Evolutionary conservation across 1,140 invertebrate species (phyloP), one percentile per base, ranked within the genome.

Genomic region (Hylyphantes graminicola): DNA sequence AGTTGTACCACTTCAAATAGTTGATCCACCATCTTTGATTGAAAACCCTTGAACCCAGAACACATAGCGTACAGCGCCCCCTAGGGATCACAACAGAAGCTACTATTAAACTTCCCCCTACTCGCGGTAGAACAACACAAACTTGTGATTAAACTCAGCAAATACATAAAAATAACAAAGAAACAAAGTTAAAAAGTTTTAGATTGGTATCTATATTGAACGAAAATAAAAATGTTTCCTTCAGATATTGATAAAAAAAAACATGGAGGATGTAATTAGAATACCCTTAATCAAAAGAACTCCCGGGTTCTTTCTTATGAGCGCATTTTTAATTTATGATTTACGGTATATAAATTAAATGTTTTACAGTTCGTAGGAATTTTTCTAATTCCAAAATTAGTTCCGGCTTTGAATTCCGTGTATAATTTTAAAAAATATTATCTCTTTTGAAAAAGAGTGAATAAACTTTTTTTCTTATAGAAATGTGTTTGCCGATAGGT

Each of bases 1-100:
- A 78, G 76, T 67, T 67, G 61, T 78, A 65, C 76, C 55, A 78
- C 67, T 78, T 78, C 59, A 78, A 78, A 78, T 19, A 78, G n/a
- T 35, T 13, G 51, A 50, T 57, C 76, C 50, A 64, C 76, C 76
- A 78, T 78, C 59, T 78, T 78, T 78, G 76, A 78, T 78, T 78
- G 76, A 78, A 78, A 78, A 78, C 76, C 48, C 51, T 54, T 51
- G 50, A 78, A 48, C 12, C 76, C 61, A 78, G 74, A 48, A 35
- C 51, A 15, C 17, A 51, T 53, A 54, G 35, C 15, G 48, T 48
- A 7, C 63, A 35, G 19, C 63, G 61, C 61, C 76, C 76, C 55
- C 76, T 65, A 55, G 61, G 76, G 76, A 65, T 35, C 50, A 50
- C 9, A 65, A 64, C 51, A 55, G 76, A 54, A 65, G 76, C 61